These are phyloP conservation scores for Lamellibrachia columna DNA, from an alignment of 2,888 invertebrate species.

Conservation along the genomic window DNA sequence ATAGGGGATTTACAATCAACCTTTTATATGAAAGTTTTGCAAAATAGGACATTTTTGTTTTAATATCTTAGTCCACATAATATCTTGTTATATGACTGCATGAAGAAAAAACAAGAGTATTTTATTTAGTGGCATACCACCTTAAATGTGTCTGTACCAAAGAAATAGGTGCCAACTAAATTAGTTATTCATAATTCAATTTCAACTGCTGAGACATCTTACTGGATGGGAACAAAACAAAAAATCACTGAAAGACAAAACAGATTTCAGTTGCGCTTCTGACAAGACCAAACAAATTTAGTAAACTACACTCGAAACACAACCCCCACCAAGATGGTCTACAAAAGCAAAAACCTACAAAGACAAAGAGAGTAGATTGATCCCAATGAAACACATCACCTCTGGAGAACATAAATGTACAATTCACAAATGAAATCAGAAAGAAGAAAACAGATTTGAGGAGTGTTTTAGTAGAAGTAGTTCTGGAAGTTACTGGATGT, in stretches of 20 bases:
- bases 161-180: neutral
- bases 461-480: neutral
- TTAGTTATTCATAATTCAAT: neutral
- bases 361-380: neutral
- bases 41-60: neutral
- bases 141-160: neutral
- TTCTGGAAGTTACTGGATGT: neutral
- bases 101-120: neutral
- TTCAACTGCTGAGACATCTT: neutral
- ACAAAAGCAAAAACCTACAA: neutral
- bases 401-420: neutral
- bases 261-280: neutral
- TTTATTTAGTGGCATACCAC: too few species aligned
- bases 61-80: neutral
- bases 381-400: neutral
- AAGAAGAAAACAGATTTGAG: neutral
- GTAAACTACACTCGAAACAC: neutral
- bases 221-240: neutral
- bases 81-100: neutral
- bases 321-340: neutral
- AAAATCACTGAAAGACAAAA: neutral
- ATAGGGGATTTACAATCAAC: too few species aligned
- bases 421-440: neutral
- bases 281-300: neutral
- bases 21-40: neutral